Evolutionary conservation across 2,797 vertebrate species (phyloP).

Genomic region (Megaceryle alcyon): DNA sequence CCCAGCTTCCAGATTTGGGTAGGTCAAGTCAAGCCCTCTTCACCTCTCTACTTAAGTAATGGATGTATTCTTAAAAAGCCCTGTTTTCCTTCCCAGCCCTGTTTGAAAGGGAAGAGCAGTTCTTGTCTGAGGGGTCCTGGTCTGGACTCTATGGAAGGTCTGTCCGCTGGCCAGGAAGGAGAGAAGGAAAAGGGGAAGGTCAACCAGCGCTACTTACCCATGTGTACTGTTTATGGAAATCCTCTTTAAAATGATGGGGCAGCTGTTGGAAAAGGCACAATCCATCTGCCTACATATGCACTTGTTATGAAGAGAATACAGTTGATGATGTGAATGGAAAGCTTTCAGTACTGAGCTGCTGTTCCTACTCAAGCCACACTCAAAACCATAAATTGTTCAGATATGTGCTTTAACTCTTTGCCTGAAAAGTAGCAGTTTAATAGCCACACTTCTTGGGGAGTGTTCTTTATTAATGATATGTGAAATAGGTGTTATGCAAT

Average conservation of each 20-base stretch:
- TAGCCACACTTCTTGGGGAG: not conserved
- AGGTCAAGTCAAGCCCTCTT: not conserved
- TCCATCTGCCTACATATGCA: not conserved
- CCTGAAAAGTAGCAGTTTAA: not conserved
- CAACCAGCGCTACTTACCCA: accelerated
- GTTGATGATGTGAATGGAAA: constrained; percentile 26
- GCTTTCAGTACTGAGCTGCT: constrained; percentile 4
- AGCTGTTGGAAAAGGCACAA: not conserved
- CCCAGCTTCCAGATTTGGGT: not conserved
- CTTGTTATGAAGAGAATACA: constrained; percentile 23
- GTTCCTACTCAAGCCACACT: not conserved
- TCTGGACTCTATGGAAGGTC: not conserved
- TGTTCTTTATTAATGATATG: not conserved
- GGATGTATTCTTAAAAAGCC: not conserved
- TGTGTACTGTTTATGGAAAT: not conserved
- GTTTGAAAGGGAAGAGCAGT: not conserved
- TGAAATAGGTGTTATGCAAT: not conserved
- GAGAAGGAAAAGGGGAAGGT: not conserved
- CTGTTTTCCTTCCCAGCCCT: not conserved
- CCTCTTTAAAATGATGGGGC: not conserved
- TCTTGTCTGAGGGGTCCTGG: not conserved
- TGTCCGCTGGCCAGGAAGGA: not conserved
- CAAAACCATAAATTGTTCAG: not conserved
- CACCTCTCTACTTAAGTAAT: not conserved
- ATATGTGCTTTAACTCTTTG: not conserved